Evolutionary conservation across 2,888 invertebrate species (phyloP).

Genomic region (Temnothorax ravouxi): DNA sequence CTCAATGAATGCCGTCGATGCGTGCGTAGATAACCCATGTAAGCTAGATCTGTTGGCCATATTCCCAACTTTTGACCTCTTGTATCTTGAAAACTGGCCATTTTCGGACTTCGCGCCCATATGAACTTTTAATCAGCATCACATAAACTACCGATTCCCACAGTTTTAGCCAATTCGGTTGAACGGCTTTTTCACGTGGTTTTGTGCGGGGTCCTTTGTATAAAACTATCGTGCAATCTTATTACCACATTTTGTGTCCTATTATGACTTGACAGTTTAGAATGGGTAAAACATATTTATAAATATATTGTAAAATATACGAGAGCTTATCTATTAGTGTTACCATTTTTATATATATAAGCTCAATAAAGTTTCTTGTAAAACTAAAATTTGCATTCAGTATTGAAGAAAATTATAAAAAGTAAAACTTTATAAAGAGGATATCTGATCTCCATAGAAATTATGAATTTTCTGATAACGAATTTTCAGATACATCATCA

Average conservation of each 20-base stretch:
- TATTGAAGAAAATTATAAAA: neutral
- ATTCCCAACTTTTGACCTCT: too few relatives aligned
- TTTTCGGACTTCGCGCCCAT: too few relatives aligned
- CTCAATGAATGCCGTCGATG: too few relatives aligned
- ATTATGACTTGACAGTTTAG: neutral
- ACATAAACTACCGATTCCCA: too few relatives aligned
- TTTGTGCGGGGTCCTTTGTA: too few relatives aligned
- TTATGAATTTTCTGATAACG: neutral
- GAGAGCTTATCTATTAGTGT: neutral
- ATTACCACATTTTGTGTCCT: neutral
- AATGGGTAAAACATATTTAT: neutral
- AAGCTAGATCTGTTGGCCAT: too few relatives aligned
- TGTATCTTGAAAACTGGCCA: too few relatives aligned
- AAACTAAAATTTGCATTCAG: neutral
- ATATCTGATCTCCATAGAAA: neutral
- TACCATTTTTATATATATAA: neutral
- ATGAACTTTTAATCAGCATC: too few relatives aligned
- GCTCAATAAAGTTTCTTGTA: neutral
- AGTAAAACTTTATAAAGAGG: neutral
- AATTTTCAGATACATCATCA: neutral
- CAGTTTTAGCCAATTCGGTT: too few relatives aligned
- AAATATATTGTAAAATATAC: neutral
- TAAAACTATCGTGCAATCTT: neutral
- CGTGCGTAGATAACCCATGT: too few relatives aligned
- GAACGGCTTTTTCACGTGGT: too few relatives aligned